Percentiles rank a stretch among this genome's conserved stretches.
phyloP scores from a whole-genome alignment of 1,140 invertebrate genomes.

The Ectropis grisescens region DNA sequence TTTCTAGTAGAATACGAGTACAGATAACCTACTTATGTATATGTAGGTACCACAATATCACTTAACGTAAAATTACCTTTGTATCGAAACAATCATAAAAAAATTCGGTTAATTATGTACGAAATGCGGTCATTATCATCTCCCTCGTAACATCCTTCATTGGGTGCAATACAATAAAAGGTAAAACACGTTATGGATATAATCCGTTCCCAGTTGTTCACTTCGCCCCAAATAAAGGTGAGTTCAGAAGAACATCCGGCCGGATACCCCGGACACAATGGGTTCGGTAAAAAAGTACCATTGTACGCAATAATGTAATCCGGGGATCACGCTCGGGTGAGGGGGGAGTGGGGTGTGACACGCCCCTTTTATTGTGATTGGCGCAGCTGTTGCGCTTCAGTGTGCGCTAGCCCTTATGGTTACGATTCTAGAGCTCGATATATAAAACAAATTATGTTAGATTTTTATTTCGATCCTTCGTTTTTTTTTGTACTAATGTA shows the following conservation, averaged over 20 bases:
- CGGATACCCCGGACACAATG: conserved; percentile 64
- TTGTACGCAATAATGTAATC: conserved; percentile 63
- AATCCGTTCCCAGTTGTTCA: conserved; percentile 48
- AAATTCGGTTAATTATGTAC: too few species aligned
- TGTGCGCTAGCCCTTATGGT: conserved; percentile 34
- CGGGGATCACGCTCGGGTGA: conserved; percentile 36
- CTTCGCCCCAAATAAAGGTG: conserved; percentile 50
- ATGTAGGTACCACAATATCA: too few species aligned
- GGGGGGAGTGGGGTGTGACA: conserved; percentile 28
- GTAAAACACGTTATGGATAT: conserved; percentile 2
- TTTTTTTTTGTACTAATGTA: too few species aligned
- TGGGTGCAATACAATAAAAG: too few species aligned
- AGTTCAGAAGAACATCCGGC: conserved; percentile 58
- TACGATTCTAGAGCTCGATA: too few species aligned
- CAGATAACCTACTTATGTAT: too few species aligned
- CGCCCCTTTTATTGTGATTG: conserved; percentile 64
- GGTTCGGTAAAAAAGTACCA: conserved; percentile 58
- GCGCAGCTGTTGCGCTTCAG: conserved; percentile 53
- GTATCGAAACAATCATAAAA: background rate
- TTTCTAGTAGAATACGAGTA: too few species aligned
- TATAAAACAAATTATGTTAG: too few species aligned
- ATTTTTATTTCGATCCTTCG: too few species aligned
- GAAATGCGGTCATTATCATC: too few species aligned
- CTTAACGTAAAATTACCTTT: background rate
- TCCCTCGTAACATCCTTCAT: too few species aligned